Conservation (phyloP, 2,797 vertebrate genomes). For the Todus mexicanus region DNA sequence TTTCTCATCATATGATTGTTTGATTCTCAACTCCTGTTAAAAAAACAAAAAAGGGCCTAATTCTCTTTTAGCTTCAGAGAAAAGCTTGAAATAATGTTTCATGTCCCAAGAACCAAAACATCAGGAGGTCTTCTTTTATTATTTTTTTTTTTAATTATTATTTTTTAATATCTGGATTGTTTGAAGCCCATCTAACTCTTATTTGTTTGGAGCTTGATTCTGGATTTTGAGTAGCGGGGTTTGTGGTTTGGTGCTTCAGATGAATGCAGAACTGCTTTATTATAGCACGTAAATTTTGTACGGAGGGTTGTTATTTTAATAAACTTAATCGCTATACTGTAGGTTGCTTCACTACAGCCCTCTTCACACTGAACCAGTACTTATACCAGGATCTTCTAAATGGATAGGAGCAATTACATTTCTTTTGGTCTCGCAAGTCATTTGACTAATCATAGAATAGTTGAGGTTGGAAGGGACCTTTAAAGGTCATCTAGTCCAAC, state of each 20-base stretch:
- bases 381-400: slow-evolving; percentile 14
- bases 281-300: not conserved
- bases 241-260: not conserved
- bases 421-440: slow-evolving; percentile 24
- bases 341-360: not conserved
- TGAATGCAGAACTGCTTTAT: not conserved
- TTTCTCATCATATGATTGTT: not conserved
- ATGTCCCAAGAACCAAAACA: not conserved
- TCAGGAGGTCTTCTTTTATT: not conserved
- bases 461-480: not conserved
- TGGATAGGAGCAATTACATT: not conserved
- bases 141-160: not conserved
- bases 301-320: not conserved
- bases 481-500: not conserved
- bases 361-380: not conserved
- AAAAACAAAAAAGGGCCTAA: not conserved
- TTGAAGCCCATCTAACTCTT: not conserved
- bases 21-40: not conserved
- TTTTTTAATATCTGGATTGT: not conserved
- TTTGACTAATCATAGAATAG: not conserved
- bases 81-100: not conserved
- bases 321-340: slow-evolving; percentile 6
- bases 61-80: not conserved
- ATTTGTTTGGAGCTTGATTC: not conserved
- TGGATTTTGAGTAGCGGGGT: not conserved